phyloP scores from a whole-genome alignment of 2,113 vertebrate genomes.

The Sinocyclocheilus anophthalmus region DNA sequence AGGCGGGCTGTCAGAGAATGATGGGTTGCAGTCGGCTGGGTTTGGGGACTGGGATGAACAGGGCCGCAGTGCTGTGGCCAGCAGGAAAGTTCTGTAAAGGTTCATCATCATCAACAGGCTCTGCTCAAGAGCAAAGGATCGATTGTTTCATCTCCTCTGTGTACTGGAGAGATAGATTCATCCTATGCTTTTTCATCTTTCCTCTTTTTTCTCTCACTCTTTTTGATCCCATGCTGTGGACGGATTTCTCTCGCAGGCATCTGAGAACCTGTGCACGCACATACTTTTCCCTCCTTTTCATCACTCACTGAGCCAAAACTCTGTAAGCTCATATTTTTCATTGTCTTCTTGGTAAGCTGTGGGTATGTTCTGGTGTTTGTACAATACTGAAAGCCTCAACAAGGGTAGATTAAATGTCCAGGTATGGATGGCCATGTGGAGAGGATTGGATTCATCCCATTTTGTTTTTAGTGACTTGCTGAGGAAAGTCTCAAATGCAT shows the following conservation, averaged over 20 bases:
- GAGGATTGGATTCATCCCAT: background rate
- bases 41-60: constrained; percentile 44
- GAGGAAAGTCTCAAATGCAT: background rate
- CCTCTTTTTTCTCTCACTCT: constrained; percentile 25
- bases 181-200: constrained; percentile 39
- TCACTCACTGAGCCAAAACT: constrained; percentile 16
- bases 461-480: background rate
- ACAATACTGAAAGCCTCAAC: constrained; percentile 28
- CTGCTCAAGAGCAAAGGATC: constrained; percentile 36
- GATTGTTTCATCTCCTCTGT: constrained; percentile 47
- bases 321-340: constrained; percentile 24
- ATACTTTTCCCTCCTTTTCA: constrained; percentile 24
- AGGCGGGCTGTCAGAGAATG: constrained; percentile 34
- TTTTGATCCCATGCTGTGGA: constrained; percentile 40
- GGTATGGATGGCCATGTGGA: background rate
- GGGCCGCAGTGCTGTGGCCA: constrained; percentile 38
- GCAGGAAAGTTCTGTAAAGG: constrained; percentile 39
- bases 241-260: constrained; percentile 21
- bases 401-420: constrained; percentile 4
- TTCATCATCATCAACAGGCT: constrained; percentile 46
- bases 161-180: constrained; percentile 37
- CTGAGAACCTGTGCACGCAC: constrained; percentile 32
- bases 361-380: background rate
- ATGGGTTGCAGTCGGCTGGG: constrained; percentile 34
- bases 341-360: background rate